phyloP scores from a whole-genome alignment of 2,113 vertebrate species.

The Halcyon senegalensis region DNA sequence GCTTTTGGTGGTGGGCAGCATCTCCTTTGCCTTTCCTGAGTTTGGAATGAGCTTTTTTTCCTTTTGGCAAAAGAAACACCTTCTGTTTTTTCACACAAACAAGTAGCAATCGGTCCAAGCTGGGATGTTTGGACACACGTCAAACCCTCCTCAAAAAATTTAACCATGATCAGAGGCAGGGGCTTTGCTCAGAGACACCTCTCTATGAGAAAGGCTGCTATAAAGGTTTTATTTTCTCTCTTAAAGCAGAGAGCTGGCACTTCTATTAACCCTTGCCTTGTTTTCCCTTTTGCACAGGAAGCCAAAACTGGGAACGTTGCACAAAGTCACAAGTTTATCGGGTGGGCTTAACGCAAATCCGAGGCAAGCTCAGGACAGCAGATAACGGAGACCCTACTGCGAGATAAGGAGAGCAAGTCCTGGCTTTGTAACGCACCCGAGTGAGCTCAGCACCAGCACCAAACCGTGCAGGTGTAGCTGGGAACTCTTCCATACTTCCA shows the following conservation, averaged over 20 bases:
- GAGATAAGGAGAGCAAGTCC: neutral
- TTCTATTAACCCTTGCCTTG: neutral
- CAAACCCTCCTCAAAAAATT: neutral
- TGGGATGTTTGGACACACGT: neutral
- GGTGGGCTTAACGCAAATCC: neutral
- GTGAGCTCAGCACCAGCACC: neutral
- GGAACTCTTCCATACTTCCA: fast-evolving
- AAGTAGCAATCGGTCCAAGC: neutral
- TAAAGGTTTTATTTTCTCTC: no score
- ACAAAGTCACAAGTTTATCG: neutral
- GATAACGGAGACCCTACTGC: neutral
- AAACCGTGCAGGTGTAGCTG: neutral
- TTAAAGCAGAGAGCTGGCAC: neutral
- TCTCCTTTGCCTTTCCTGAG: fast-evolving
- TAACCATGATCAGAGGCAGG: neutral
- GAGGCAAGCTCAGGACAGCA: fast-evolving
- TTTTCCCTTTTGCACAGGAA: neutral
- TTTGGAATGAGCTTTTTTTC: neutral
- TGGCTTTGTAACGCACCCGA: neutral
- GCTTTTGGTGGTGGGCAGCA: neutral
- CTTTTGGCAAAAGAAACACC: neutral
- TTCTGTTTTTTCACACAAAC: neutral
- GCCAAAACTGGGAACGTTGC: neutral
- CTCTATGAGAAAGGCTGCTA: neutral
- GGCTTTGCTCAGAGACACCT: neutral